Percentiles rank a stretch among this genome's conserved stretches.
These are phyloP conservation scores for Laterallus jamaicensis DNA, from an alignment of 2,113 vertebrate genomes.

Conservation along the genomic window DNA sequence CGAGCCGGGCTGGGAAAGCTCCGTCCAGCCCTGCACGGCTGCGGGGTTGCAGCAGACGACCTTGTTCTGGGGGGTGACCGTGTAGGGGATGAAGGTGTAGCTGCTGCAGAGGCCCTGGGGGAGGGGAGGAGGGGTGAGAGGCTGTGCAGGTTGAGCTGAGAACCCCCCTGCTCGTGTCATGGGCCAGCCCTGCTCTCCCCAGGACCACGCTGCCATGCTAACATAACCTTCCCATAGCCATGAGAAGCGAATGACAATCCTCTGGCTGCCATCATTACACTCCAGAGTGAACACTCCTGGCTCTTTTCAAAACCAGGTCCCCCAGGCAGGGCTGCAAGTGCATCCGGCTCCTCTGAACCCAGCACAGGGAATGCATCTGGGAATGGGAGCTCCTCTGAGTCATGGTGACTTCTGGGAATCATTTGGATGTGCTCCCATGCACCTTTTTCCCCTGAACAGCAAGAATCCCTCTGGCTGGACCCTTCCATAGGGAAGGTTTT, in stretches of 20 bases:
- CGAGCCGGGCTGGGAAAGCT: slow-evolving; percentile 81
- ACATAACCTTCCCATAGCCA: background rate
- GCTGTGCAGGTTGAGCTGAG: background rate
- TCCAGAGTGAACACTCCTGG: background rate
- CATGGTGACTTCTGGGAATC: background rate
- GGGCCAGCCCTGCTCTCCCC: background rate
- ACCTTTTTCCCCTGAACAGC: accelerated
- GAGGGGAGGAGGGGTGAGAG: background rate
- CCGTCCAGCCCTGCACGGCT: slow-evolving; percentile 77
- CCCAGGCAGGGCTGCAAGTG: background rate
- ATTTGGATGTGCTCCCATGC: background rate
- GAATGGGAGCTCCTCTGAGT: accelerated
- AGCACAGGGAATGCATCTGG: background rate
- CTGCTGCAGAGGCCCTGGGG: slow-evolving; percentile 83
- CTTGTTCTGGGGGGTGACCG: slow-evolving; percentile 83
- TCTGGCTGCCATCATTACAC: background rate
- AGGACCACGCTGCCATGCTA: background rate
- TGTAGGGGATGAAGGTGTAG: slow-evolving; percentile 88
- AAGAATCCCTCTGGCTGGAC: background rate
- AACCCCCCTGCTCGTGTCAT: background rate
- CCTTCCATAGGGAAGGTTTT: background rate
- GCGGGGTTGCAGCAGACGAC: slow-evolving; percentile 83
- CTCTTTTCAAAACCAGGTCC: background rate
- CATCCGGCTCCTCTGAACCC: background rate
- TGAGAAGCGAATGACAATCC: background rate